Percentiles rank a stretch among this genome's conserved stretches.
Conservation (phyloP, 92 coral and sea anemone genomes). For the Umimayanthus chanpuru region DNA sequence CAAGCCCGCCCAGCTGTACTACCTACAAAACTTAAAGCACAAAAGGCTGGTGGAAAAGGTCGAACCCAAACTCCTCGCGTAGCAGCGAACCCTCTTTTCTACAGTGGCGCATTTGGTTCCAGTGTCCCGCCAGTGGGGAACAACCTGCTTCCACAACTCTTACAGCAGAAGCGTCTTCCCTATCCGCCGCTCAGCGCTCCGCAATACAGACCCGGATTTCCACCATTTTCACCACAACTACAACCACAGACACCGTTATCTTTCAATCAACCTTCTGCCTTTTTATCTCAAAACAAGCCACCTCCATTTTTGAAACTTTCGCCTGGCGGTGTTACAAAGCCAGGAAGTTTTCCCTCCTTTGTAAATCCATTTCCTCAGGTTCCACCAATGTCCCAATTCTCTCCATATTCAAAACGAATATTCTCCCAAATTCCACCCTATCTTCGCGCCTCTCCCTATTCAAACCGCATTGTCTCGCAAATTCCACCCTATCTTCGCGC, state of each 20-base stretch:
- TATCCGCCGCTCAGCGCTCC: slow-evolving; percentile 19
- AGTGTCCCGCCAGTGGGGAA: neutral
- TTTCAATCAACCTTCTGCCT: slow-evolving; percentile 7
- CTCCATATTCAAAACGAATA: neutral
- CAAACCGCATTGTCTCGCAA: neutral
- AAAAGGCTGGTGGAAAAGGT: slow-evolving; percentile 6
- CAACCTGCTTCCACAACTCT: slow-evolving; percentile 16
- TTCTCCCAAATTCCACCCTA: neutral
- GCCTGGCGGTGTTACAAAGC: neutral
- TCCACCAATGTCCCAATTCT: neutral
- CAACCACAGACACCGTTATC: neutral
- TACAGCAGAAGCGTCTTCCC: slow-evolving; percentile 21
- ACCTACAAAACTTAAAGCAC: neutral
- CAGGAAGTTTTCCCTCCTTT: neutral
- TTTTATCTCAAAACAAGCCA: slow-evolving; percentile 8
- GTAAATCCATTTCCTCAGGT: neutral
- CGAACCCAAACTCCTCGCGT: neutral
- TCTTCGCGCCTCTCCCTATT: neutral
- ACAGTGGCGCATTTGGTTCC: slow-evolving; percentile 22
- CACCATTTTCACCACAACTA: neutral
- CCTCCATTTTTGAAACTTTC: slow-evolving; percentile 35
- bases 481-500: neutral
- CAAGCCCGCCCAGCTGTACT: neutral
- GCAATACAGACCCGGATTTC: slow-evolving; percentile 14
- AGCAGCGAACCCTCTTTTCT: slow-evolving; percentile 37